A percentile compares a stretch with the other conserved stretches of the same genome.
These are phyloP conservation scores for Drosophila mercatorum DNA, from an alignment of 2,888 invertebrate species.

Conservation along the genomic window DNA sequence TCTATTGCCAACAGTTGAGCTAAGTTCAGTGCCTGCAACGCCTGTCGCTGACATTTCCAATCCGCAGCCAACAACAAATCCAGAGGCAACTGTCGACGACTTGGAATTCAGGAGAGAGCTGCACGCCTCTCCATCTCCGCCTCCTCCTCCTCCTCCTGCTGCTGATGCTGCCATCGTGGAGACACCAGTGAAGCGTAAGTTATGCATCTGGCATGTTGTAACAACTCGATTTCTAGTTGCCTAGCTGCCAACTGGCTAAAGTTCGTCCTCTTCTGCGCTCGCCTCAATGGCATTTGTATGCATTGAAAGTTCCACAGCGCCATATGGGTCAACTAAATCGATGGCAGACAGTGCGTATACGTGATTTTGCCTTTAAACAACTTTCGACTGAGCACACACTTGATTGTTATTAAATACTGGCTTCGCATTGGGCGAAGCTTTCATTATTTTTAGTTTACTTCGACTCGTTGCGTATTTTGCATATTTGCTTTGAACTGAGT, in stretches of 20 bases:
- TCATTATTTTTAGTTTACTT: not conserved
- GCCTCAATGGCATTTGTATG: slow-evolving; percentile 50
- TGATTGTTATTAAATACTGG: slow-evolving; percentile 29
- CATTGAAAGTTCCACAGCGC: slow-evolving; percentile 41
- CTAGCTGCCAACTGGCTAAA: slow-evolving; percentile 43
- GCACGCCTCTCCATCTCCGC: not conserved
- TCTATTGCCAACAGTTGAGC: slow-evolving; percentile 69
- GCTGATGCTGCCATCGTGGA: slow-evolving; percentile 16
- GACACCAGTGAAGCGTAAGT: slow-evolving; percentile 65
- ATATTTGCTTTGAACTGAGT: not conserved
- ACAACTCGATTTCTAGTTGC: slow-evolving; percentile 36
- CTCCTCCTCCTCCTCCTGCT: not conserved
- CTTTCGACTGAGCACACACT: slow-evolving; percentile 9
- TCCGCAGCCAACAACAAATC: slow-evolving; percentile 51
- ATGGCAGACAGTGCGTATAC: slow-evolving; percentile 58
- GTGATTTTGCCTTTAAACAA: slow-evolving; percentile 49
- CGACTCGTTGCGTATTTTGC: not conserved
- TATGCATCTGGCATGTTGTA: slow-evolving; percentile 57
- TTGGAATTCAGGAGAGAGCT: slow-evolving; percentile 50
- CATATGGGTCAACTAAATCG: slow-evolving; percentile 63
- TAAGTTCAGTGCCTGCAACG: slow-evolving; percentile 58
- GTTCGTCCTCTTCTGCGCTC: slow-evolving; percentile 25
- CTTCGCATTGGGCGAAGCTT: not conserved
- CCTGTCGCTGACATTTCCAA: slow-evolving; percentile 50
- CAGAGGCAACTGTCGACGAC: slow-evolving; percentile 59